Base-by-base conservation (phyloP, 2,888 invertebrate species). In the Tipula unca region DNA sequence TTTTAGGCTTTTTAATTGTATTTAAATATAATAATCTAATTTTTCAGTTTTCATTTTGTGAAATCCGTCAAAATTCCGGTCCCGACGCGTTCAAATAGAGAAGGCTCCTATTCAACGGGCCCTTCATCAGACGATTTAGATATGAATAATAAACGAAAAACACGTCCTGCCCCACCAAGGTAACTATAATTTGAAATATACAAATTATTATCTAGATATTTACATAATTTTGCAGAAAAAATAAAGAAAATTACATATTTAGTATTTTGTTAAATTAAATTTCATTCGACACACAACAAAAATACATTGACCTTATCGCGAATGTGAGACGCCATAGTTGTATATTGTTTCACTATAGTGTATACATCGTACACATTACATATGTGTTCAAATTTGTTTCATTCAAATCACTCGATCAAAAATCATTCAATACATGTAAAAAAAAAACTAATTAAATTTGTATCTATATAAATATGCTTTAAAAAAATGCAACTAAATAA, bases 91-190 rank as follows among this genome's bases (percentile, higher is more conserved):
- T 86, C 86, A 85, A 87, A 86, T 85, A 87, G 87, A 86, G 87
- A 87, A 87, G 87, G 87, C 87, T 87, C 86, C 85, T 86, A 86
- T 85, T 86, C 87, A 86, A 87, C 87, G 87, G 87, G 87, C 87
- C 87, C 87, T 86, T 87, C 86, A 84, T 87, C 86, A 84, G 85
- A 86, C 83, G 85, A 86, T 54, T 48, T 48, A 85, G 94, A 93
- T 91, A 95, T 94, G 94, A 96, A 95, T 91, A 95, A 93, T 91
- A 96, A 96, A 92, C 94, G 95, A 92, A 96, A 96, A 93, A 95
- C 94, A 93, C 95, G 96, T 91, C 94, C 95, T 90, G 95, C 94
- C 90, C 93, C 94, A 89, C 93, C 94, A 90, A 95, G 95, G 95
- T 95, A 92, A 85, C 3, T 69, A 25, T 25, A 17, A 20, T 84